phyloP scores from a whole-genome alignment of 2,888 invertebrate genomes.

The Thereva unica region DNA sequence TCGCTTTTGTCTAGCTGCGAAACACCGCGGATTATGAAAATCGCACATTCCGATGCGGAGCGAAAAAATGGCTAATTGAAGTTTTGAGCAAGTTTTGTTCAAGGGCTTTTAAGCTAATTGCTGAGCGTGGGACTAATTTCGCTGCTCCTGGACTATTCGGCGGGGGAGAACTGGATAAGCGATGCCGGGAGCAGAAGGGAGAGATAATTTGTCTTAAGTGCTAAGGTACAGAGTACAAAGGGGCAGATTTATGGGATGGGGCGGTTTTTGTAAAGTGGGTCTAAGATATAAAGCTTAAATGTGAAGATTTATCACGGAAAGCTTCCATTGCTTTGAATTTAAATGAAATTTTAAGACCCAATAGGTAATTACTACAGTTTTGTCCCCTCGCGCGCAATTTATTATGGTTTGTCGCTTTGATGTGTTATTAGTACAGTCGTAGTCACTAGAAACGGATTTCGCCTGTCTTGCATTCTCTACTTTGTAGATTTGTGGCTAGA shows the following conservation, averaged over 20 bases:
- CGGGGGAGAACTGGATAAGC: neutral
- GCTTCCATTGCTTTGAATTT: too few species aligned
- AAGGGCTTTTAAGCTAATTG: conserved; percentile 36
- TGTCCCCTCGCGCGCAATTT: too few species aligned
- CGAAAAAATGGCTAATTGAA: conserved; percentile 30
- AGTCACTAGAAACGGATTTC: too few species aligned
- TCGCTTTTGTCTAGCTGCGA: neutral
- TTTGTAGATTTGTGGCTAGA: too few species aligned
- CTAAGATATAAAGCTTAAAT: conserved; percentile 19
- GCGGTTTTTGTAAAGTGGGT: conserved; percentile 24
- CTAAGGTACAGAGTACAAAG: conserved; percentile 19
- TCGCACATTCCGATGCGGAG: neutral
- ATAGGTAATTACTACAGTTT: too few species aligned
- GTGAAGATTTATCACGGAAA: conserved; percentile 22
- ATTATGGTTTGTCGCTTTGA: too few species aligned
- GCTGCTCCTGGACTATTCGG: neutral
- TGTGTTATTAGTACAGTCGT: too few species aligned
- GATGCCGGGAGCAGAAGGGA: neutral
- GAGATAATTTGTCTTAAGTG: conserved; percentile 35
- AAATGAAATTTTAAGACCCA: too few species aligned
- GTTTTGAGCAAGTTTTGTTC: conserved; percentile 24
- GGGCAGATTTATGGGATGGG: conserved; percentile 17
- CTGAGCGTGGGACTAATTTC: conserved; percentile 14
- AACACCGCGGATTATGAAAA: too few species aligned
- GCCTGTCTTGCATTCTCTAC: too few species aligned